A percentile compares a stretch with the other conserved stretches of the same genome.
Evolutionary conservation across 2,888 invertebrate genomes (phyloP).

Genomic region (Polymixis flavicincta): DNA sequence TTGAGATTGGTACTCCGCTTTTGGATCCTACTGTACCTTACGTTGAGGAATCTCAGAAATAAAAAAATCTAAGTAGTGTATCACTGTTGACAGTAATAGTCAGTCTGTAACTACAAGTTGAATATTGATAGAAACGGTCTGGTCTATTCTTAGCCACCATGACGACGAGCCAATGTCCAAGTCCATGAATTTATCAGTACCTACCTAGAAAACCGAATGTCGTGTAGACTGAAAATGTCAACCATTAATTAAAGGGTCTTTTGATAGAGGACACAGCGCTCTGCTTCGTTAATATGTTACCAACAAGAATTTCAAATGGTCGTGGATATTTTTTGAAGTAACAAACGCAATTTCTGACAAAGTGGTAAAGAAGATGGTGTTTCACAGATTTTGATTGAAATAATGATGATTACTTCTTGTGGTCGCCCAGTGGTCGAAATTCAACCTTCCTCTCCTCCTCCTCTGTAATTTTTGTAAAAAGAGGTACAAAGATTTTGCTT

Average conservation of each 20-base stretch:
- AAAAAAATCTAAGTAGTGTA: neutral
- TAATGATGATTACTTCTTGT: too few species aligned
- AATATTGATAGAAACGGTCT: slow-evolving; percentile 9
- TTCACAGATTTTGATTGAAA: too few species aligned
- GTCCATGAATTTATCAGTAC: slow-evolving; percentile 32
- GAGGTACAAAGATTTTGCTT: too few species aligned
- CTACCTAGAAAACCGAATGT: neutral
- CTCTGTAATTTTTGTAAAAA: too few species aligned
- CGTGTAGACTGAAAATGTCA: slow-evolving; percentile 12
- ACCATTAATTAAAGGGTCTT: neutral
- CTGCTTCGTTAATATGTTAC: neutral
- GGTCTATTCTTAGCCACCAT: slow-evolving; percentile 1
- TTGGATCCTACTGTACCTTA: too few species aligned
- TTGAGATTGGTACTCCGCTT: too few species aligned
- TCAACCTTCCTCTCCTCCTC: too few species aligned
- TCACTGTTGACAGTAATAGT: neutral
- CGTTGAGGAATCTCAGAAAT: too few species aligned
- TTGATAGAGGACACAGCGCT: neutral
- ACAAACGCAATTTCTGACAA: neutral
- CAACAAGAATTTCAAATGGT: neutral
- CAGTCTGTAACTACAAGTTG: neutral
- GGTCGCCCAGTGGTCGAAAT: too few species aligned
- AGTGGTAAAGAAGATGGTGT: neutral
- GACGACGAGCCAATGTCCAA: neutral
- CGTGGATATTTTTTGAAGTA: neutral